These are phyloP conservation scores for Anticlea derivata DNA, from an alignment of 2,888 invertebrate species.

Conservation along the genomic window DNA sequence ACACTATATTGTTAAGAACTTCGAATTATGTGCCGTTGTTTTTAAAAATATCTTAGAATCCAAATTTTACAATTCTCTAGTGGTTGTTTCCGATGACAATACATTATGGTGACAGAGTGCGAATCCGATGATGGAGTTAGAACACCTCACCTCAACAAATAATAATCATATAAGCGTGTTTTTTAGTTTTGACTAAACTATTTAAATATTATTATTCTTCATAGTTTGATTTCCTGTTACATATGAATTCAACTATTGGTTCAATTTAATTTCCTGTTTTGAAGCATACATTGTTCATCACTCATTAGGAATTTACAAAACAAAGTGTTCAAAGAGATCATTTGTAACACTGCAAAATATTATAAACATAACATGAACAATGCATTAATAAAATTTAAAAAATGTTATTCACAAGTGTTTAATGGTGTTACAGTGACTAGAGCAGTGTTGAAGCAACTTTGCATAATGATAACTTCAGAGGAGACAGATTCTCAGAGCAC, in stretches of 20 bases:
- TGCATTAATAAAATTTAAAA: background rate
- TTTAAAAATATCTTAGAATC: too few species aligned
- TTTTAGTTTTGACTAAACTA: too few species aligned
- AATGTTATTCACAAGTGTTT: slow-evolving; percentile 4
- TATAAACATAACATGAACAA: background rate
- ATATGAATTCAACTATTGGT: background rate
- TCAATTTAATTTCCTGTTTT: slow-evolving; percentile 7
- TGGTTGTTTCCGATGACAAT: too few species aligned
- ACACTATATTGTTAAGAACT: too few species aligned
- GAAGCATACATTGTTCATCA: background rate
- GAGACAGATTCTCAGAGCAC: slow-evolving; percentile 70
- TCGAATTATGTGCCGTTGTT: too few species aligned
- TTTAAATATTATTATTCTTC: background rate
- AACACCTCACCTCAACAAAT: too few species aligned
- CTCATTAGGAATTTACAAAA: background rate
- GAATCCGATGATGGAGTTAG: too few species aligned
- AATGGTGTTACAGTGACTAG: slow-evolving; percentile 23
- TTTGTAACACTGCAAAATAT: background rate
- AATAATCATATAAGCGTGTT: too few species aligned
- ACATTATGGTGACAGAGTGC: too few species aligned
- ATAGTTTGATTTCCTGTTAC: slow-evolving; percentile 6
- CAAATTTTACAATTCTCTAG: too few species aligned
- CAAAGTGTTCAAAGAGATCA: background rate
- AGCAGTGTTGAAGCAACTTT: slow-evolving; percentile 17
- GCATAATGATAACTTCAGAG: slow-evolving; percentile 68